Conservation (phyloP, 2,888 invertebrate genomes). For the Matsumyia berberina region DNA sequence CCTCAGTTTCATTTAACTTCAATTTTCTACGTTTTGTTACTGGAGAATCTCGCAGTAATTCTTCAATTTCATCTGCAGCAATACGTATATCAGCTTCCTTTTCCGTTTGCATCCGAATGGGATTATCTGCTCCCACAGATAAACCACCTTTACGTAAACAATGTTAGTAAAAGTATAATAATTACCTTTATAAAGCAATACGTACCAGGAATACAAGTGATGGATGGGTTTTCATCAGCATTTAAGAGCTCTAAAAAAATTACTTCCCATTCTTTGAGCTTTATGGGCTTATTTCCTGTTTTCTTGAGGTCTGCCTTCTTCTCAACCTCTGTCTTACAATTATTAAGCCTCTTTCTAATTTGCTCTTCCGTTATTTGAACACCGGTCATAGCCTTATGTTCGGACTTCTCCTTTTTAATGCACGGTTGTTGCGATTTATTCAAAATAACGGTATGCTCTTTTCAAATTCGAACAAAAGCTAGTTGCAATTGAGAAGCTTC, state of each 20-base stretch:
- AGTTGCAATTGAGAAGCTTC: too few species aligned
- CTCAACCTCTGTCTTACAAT: neutral
- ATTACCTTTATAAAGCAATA: too few species aligned
- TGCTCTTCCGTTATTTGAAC: neutral
- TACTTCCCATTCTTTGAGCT: slow-evolving; percentile 36
- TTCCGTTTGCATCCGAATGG: neutral
- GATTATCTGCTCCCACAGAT: slow-evolving; percentile 15
- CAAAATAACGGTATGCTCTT: neutral
- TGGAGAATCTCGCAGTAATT: neutral
- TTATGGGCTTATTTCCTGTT: slow-evolving; percentile 13
- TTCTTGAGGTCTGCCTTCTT: neutral
- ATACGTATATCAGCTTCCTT: neutral
- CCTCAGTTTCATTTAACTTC: neutral
- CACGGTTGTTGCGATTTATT: neutral
- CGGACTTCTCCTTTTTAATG: neutral
- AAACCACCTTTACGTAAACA: slow-evolving; percentile 8
- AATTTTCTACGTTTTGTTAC: neutral
- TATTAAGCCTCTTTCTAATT: neutral
- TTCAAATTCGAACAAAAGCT: too few species aligned
- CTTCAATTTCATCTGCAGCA: slow-evolving; percentile 2
- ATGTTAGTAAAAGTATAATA: neutral
- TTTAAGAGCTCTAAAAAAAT: slow-evolving; percentile 26
- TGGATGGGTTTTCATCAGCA: slow-evolving; percentile 22
- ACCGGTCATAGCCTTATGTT: too few species aligned
- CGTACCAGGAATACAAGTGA: too few species aligned